Conservation (phyloP, 2,888 invertebrate species). For the Protonemura montana region DNA sequence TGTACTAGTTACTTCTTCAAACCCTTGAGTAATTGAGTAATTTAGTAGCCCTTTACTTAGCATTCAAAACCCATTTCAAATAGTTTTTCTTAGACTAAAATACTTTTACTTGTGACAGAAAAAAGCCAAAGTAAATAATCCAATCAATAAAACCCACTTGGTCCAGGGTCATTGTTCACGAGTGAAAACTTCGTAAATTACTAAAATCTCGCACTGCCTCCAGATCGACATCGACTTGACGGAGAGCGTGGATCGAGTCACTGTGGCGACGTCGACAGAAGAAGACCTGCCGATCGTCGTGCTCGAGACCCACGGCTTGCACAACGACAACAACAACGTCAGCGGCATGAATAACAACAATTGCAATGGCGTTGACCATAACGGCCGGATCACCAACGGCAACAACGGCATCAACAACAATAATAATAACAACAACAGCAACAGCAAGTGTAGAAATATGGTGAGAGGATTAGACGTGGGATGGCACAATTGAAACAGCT, state of each 20-base stretch:
- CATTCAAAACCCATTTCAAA: too few species aligned
- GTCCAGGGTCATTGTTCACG: too few species aligned
- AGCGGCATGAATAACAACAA: neutral
- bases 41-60: too few species aligned
- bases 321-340: conserved; percentile 22
- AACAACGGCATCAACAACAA: neutral
- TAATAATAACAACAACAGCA: neutral
- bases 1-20: too few species aligned
- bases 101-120: too few species aligned
- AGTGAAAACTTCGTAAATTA: too few species aligned
- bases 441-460: conserved; percentile 1
- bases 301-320: conserved; percentile 44
- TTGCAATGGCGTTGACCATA: conserved; percentile 12
- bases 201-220: neutral
- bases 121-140: too few species aligned
- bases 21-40: too few species aligned
- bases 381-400: neutral
- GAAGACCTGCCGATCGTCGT: conserved; percentile 51
- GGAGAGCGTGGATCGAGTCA: conserved; percentile 49
- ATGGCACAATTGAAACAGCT: too few species aligned
- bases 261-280: conserved; percentile 54
- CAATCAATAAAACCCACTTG: too few species aligned
- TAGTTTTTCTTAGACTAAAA: too few species aligned
- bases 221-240: conserved; percentile 33
- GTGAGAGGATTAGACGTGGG: neutral